phyloP scores from a whole-genome alignment of 1,140 invertebrate species.

The Contarinia nasturtii region DNA sequence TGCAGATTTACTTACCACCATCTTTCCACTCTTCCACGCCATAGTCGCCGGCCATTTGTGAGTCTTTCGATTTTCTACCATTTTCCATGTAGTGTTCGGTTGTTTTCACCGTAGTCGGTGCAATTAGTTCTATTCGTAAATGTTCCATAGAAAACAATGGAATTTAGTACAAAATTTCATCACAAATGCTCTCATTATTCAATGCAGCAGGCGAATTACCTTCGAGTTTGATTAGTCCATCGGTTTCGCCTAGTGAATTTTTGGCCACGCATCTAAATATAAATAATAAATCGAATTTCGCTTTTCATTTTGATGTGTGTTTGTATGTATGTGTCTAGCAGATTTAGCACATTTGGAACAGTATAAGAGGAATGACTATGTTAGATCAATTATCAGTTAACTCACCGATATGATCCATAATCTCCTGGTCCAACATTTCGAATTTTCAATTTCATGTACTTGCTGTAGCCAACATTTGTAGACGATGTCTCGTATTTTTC shows the following conservation, averaged over 20 bases:
- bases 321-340: too few relatives aligned
- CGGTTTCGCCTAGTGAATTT: slow-evolving; percentile 82
- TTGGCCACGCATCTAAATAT: slow-evolving; percentile 93
- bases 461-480: slow-evolving; percentile 62
- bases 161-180: background rate
- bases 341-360: too few relatives aligned
- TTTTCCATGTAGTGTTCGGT: slow-evolving; percentile 24
- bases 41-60: slow-evolving; percentile 13
- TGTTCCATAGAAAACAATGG: background rate
- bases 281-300: too few relatives aligned
- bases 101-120: slow-evolving; percentile 43
- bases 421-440: slow-evolving; percentile 54
- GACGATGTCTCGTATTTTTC: slow-evolving; percentile 69
- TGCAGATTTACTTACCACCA: slow-evolving; percentile 14
- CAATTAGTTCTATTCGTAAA: slow-evolving; percentile 7
- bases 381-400: too few relatives aligned
- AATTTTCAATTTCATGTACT: slow-evolving; percentile 78
- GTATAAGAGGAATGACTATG: too few relatives aligned
- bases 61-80: slow-evolving; percentile 8
- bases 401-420: slow-evolving; percentile 72
- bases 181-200: too few relatives aligned
- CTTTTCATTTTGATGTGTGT: too few relatives aligned
- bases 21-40: slow-evolving; percentile 25
- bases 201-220: slow-evolving; percentile 57
- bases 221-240: slow-evolving; percentile 79